Base-by-base conservation (phyloP, 92 coral and sea anemone genomes). In the Pocillopora meandrina region DNA sequence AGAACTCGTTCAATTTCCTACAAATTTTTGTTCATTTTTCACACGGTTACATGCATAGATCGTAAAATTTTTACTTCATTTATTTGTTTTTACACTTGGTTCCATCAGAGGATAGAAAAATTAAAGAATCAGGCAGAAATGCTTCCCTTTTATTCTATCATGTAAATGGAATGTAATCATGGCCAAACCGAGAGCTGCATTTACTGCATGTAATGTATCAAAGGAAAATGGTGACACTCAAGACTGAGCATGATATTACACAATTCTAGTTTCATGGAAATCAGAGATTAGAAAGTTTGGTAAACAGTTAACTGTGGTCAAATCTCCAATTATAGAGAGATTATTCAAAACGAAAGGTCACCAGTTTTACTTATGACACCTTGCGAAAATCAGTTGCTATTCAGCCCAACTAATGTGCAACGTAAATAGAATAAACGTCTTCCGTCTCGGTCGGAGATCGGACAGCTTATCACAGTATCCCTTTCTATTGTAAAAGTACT, bases 231-330 rank as follows among this genome's bases (percentile, higher is more conserved):
- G 52, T 7, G 52, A 42, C 52, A 42, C 52, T 42, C 52, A 42
- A 42, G 7, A 42, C 8, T 42, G 52, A 7, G 52, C 52, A 3
- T 42, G 52, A 42, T 42, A 42, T 2, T 42, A 84, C 82, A 61
- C 87, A 65, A 77, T 77, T 59, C 71, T 83, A 10, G 35, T 34
- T 26, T 85, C 78, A 36, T 85, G 83, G 82, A 77, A 85, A 66
- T 76, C 77, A 76, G 42, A 73, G 55, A 67, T 85, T n/a, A 85
- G 77, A 63, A 77, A 84, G 52, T 76, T 52, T 76, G 71, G 88
- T 76, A 84, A 80, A 84, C 49, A 69, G 78, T 63, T 76, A 13
- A 68, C 49, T 56, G 56, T 31, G 80, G 83, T 85, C 75, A 35
- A 58, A 21, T 74, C 74, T 26, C 71, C 52, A n/a, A 52, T 63